phyloP scores from a whole-genome alignment of 2,797 vertebrate genomes.

The Macrochelys suwanniensis region DNA sequence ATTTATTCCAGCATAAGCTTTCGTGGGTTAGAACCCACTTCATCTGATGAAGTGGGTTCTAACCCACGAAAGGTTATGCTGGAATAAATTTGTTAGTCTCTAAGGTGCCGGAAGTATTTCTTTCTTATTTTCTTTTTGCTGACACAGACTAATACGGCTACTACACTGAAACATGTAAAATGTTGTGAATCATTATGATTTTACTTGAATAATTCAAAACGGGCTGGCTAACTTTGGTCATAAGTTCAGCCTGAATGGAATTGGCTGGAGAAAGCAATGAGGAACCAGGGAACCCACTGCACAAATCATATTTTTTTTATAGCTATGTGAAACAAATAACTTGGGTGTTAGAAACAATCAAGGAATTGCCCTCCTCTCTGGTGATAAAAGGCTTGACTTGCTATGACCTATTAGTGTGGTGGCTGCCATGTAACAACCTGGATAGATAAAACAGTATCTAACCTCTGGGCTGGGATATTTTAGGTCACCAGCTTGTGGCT shows the following conservation, averaged over 20 bases:
- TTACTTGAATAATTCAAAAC: conserved; percentile 29
- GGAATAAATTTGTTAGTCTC: too few species aligned
- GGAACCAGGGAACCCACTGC: conserved; percentile 34
- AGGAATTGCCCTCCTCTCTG: conserved; percentile 50
- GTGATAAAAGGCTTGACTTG: conserved; percentile 60
- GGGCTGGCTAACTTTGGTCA: neutral
- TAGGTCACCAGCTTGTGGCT: conserved; percentile 34
- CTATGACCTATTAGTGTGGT: conserved; percentile 57
- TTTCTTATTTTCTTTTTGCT: too few species aligned
- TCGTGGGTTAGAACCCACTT: too few species aligned
- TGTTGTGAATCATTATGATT: neutral
- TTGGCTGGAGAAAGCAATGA: conserved; percentile 23
- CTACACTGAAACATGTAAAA: too few species aligned
- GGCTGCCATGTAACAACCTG: conserved; percentile 55
- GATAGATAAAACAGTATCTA: conserved; percentile 68
- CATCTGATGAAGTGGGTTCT: too few species aligned
- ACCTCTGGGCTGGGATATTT: conserved; percentile 36
- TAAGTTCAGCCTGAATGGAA: neutral
- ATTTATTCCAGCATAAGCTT: too few species aligned
- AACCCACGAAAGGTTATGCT: too few species aligned
- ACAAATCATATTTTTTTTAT: conserved; percentile 49
- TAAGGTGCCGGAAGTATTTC: too few species aligned
- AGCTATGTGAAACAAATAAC: conserved; percentile 70
- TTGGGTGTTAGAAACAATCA: conserved; percentile 55
- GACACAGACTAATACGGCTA: too few species aligned